These are phyloP conservation scores for Drosophila pseudoobscura DNA, from an alignment of 1,140 invertebrate genomes.

Conservation along the genomic window DNA sequence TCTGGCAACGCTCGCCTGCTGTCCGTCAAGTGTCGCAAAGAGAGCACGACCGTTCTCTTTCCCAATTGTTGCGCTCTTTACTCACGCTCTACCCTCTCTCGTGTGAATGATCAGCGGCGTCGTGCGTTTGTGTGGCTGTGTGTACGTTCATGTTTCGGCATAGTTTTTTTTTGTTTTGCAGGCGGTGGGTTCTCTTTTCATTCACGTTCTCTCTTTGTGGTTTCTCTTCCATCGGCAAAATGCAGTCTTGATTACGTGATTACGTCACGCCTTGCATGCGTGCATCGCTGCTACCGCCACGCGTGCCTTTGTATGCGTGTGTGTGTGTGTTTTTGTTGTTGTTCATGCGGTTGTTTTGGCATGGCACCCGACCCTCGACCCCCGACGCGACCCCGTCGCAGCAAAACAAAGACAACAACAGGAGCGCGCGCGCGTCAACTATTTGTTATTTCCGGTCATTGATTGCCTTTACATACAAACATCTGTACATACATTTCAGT, in stretches of 20 bases:
- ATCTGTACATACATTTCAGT: background rate
- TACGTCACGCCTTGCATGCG: slow-evolving; percentile 53
- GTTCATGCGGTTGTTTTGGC: background rate
- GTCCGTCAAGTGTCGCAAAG: slow-evolving; percentile 23
- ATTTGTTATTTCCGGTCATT: slow-evolving; percentile 74
- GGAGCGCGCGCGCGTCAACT: slow-evolving; percentile 45
- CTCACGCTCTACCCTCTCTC: background rate
- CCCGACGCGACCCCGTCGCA: background rate
- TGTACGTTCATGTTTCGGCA: slow-evolving; percentile 1
- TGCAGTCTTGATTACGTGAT: slow-evolving; percentile 29
- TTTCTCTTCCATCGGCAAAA: slow-evolving; percentile 20
- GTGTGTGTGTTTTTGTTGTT: slow-evolving; percentile 1
- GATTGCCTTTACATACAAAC: slow-evolving; percentile 35
- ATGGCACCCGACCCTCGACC: background rate
- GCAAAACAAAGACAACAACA: slow-evolving; percentile 3
- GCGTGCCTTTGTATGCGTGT: slow-evolving; percentile 1
- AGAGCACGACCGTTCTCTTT: slow-evolving; percentile 4
- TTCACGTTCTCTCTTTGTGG: background rate
- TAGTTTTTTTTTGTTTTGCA: background rate
- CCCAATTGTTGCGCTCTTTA: slow-evolving; percentile 46
- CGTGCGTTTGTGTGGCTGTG: slow-evolving; percentile 9
- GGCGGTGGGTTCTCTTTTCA: background rate
- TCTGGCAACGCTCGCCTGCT: no score
- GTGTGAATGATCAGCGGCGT: background rate
- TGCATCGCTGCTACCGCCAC: slow-evolving; percentile 1